Evolutionary conservation across 2,797 vertebrate genomes (phyloP).

Genomic region (Sparus aurata): DNA sequence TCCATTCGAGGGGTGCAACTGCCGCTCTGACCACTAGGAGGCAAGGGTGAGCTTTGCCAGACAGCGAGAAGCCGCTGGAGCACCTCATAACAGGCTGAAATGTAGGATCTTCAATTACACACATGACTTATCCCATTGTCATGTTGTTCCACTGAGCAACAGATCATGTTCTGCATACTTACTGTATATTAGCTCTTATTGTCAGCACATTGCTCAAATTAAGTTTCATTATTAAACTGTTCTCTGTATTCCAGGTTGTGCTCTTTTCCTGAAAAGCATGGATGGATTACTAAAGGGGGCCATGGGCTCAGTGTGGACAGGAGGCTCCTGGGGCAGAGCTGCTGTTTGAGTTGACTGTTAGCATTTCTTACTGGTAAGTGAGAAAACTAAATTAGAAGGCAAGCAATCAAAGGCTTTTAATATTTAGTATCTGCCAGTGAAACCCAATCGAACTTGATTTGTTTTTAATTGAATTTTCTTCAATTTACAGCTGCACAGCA

Average conservation of each 20-base stretch:
- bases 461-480: too few species aligned
- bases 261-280: constrained; percentile 19
- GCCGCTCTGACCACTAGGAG: constrained; percentile 73
- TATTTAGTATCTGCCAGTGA: background rate
- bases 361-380: background rate
- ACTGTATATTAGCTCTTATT: constrained; percentile 52
- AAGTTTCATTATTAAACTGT: constrained; percentile 41
- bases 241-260: constrained; percentile 19
- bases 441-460: background rate
- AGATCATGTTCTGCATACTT: constrained; percentile 62
- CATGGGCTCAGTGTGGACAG: background rate
- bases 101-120: constrained; percentile 73
- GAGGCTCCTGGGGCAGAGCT: background rate
- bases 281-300: constrained; percentile 5
- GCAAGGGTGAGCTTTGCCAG: constrained; percentile 78
- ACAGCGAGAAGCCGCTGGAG: constrained; percentile 15
- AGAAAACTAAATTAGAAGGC: background rate
- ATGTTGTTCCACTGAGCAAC: constrained; percentile 59
- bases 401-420: background rate
- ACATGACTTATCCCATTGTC: constrained; percentile 72
- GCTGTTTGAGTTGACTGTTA: background rate
- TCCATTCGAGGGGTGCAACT: constrained; percentile 31
- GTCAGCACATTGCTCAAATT: constrained; percentile 45
- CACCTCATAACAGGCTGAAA: constrained; percentile 48
- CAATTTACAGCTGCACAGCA: background rate